Conservation (phyloP, 2,888 invertebrate genomes). For the Therioaphis trifolii region DNA sequence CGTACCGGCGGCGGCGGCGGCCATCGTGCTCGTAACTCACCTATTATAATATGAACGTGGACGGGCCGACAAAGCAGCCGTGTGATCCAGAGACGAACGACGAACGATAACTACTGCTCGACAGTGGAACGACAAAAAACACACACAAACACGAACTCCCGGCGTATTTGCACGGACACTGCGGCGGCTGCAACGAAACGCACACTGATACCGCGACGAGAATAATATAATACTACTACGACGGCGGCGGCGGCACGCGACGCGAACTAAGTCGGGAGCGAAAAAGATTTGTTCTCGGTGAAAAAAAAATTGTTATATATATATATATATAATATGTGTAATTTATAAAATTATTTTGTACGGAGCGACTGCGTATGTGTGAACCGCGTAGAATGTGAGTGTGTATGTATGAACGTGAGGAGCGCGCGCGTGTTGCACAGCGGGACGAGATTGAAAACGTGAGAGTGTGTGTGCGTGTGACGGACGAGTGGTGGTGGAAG, state of each 20-base stretch:
- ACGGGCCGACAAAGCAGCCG: conserved; percentile 2
- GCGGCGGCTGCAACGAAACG: too few species aligned
- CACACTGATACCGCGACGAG: too few species aligned
- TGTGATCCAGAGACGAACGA: not conserved
- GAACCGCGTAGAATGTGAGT: not conserved
- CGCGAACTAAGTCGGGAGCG: not conserved
- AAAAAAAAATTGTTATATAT: not conserved
- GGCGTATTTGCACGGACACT: too few species aligned
- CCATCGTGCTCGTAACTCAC: conserved; percentile 11
- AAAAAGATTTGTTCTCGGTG: not conserved
- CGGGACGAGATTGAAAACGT: conserved; percentile 59
- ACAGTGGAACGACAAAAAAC: not conserved
- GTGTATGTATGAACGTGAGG: conserved; percentile 11
- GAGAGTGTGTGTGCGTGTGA: not conserved
- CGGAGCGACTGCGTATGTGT: conserved; percentile 23
- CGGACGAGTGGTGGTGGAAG: not conserved
- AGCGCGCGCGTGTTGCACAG: conserved; percentile 47
- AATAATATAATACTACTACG: too few species aligned
- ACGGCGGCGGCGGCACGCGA: not conserved
- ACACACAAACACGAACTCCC: not conserved
- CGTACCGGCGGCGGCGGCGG: not conserved
- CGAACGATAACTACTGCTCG: not conserved
- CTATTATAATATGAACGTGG: conserved; percentile 57
- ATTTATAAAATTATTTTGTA: conserved; percentile 35
- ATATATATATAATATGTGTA: not conserved